phyloP scores from a whole-genome alignment of 2,888 invertebrate genomes.

The Rugalucina vietnamica region DNA sequence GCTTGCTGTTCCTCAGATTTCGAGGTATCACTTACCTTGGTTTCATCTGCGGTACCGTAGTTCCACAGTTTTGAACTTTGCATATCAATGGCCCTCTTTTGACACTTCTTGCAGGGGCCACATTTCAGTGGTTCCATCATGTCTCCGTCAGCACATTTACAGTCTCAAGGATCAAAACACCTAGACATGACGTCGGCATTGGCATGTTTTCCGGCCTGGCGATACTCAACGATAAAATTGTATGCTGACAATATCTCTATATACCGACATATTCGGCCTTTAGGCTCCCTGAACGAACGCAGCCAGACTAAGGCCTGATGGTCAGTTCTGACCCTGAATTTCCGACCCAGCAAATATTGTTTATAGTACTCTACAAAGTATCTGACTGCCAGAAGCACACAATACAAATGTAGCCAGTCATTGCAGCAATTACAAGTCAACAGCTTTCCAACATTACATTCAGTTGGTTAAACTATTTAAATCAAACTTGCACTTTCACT shows the following conservation, averaged over 20 bases:
- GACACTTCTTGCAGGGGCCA: neutral
- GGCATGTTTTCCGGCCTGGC: neutral
- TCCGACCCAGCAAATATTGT: constrained; percentile 32
- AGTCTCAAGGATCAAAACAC: neutral
- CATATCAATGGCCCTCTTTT: neutral
- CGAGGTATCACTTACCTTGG: neutral
- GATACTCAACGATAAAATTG: neutral
- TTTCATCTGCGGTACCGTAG: neutral
- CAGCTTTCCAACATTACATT: too few relatives aligned
- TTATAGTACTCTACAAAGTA: constrained; percentile 35
- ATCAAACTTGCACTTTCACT: too few relatives aligned
- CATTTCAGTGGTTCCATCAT: neutral
- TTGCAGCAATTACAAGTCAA: too few relatives aligned
- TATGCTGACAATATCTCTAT: neutral
- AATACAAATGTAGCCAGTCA: too few relatives aligned
- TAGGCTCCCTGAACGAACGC: neutral
- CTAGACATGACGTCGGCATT: constrained; percentile 1
- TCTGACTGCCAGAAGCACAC: constrained; percentile 27
- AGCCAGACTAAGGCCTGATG: neutral
- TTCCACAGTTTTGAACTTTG: neutral
- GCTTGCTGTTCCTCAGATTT: neutral
- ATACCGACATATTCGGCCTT: neutral
- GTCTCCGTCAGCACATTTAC: neutral
- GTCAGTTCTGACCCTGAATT: constrained; percentile 20
- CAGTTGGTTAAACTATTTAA: too few relatives aligned